These are phyloP conservation scores for Molossus alvarezi DNA, from an alignment of 2,797 vertebrate species.

Conservation along the genomic window DNA sequence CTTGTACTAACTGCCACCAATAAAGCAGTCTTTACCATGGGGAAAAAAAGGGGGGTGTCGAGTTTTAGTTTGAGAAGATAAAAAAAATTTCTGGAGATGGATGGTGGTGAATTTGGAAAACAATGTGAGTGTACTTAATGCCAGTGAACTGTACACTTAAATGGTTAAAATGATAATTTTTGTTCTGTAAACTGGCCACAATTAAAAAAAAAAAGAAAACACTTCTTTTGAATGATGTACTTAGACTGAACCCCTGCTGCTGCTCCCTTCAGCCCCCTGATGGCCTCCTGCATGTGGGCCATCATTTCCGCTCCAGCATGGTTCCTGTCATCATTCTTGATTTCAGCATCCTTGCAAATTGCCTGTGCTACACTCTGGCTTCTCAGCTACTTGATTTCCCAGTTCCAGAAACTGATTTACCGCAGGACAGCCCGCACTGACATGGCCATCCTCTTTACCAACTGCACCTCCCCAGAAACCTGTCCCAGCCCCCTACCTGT, in stretches of 20 bases:
- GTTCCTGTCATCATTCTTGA: background rate
- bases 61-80: background rate
- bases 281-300: fast-evolving
- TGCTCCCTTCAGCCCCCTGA: no score
- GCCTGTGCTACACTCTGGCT: background rate
- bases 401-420: background rate
- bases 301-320: no score
- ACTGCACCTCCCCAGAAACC: background rate
- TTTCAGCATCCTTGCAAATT: background rate
- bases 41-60: background rate
- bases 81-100: no score
- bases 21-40: no score
- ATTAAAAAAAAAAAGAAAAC: background rate
- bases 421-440: background rate
- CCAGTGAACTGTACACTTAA: no score
- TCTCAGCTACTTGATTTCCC: background rate
- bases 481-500: background rate
- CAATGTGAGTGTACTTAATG: no score
- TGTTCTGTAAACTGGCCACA: background rate
- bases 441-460: background rate
- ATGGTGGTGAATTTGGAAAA: no score
- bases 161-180: background rate
- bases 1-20: no score
- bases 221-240: background rate
- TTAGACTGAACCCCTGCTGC: background rate